phyloP scores from a whole-genome alignment of 1,140 invertebrate species.

The Drosophila nigromelanica region DNA sequence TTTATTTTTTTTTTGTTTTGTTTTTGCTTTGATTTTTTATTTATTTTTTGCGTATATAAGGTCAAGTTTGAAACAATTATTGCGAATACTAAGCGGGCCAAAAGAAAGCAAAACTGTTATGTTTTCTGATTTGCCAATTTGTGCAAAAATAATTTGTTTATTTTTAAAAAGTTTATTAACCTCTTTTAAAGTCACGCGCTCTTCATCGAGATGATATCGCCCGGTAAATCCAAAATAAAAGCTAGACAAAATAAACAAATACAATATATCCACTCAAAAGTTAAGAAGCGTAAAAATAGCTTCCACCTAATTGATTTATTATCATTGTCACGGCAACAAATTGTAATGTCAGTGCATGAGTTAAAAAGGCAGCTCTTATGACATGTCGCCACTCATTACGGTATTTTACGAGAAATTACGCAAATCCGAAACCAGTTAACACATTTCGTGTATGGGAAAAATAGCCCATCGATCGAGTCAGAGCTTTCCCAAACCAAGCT shows the following conservation, averaged over 20 bases:
- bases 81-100: conserved; percentile 48
- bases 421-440: conserved; percentile 40
- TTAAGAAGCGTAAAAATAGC: conserved; percentile 57
- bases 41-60: conserved; percentile 29
- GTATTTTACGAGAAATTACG: conserved; percentile 29
- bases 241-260: conserved; percentile 15
- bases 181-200: conserved; percentile 58
- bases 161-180: conserved; percentile 75
- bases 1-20: conserved; percentile 18
- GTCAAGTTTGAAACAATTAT: conserved; percentile 76
- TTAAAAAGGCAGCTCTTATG: conserved; percentile 42
- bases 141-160: conserved; percentile 42
- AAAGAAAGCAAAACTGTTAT: conserved; percentile 74
- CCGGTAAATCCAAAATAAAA: conserved; percentile 36
- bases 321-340: conserved; percentile 63
- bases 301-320: conserved; percentile 71
- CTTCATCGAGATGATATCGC: conserved; percentile 48
- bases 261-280: conserved; percentile 20
- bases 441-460: conserved; percentile 45
- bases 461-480: conserved; percentile 24
- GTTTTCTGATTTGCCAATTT: conserved; percentile 37
- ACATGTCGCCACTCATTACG: conserved; percentile 20
- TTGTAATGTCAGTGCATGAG: conserved; percentile 22
- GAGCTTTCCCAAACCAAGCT: conserved; percentile 33
- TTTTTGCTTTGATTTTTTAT: conserved; percentile 14